These are phyloP conservation scores for Coelopa frigida DNA, from an alignment of 1,140 invertebrate genomes.

Conservation along the genomic window DNA sequence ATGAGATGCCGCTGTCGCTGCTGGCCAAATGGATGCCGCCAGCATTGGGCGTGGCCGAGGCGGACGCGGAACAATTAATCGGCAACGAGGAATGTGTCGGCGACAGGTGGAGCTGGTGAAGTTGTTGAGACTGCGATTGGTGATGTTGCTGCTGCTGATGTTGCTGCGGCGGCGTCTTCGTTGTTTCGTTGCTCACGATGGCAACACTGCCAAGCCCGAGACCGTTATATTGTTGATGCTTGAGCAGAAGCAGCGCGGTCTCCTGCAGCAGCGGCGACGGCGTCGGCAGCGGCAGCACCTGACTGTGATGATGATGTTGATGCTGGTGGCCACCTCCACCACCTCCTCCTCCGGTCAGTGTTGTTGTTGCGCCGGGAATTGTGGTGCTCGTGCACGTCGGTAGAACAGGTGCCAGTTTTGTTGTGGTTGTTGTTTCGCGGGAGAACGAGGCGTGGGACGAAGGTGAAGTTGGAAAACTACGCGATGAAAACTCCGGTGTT, in stretches of 20 bases:
- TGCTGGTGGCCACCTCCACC: constrained; percentile 3
- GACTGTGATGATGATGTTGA: constrained; percentile 11
- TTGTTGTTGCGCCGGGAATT: constrained; percentile 25
- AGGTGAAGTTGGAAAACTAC: no score
- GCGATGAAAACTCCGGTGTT: no score
- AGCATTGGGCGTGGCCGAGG: no score
- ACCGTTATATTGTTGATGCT: constrained; percentile 7
- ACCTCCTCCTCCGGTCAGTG: constrained; percentile 18
- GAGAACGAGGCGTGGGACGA: no score
- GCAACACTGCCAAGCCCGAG: constrained; percentile 5
- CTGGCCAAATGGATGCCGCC: constrained; percentile 21
- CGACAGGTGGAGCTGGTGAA: not conserved
- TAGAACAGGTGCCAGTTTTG: constrained; percentile 38
- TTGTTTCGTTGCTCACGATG: no score
- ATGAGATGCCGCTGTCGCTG: constrained; percentile 38
- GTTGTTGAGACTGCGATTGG: not conserved
- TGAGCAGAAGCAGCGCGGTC: constrained; percentile 1
- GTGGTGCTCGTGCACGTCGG: constrained; percentile 18
- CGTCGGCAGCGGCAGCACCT: not conserved
- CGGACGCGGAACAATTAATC: no score
- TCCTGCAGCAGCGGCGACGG: constrained; percentile 4
- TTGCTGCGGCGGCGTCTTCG: constrained; percentile 8
- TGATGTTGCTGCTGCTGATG: constrained; percentile 5
- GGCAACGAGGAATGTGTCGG: no score
- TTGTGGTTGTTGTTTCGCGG: constrained; percentile 7